Percentiles rank a stretch among this genome's conserved stretches.
Conservation (phyloP, 2,888 invertebrate species). For the Herminia tarsipennalis region DNA sequence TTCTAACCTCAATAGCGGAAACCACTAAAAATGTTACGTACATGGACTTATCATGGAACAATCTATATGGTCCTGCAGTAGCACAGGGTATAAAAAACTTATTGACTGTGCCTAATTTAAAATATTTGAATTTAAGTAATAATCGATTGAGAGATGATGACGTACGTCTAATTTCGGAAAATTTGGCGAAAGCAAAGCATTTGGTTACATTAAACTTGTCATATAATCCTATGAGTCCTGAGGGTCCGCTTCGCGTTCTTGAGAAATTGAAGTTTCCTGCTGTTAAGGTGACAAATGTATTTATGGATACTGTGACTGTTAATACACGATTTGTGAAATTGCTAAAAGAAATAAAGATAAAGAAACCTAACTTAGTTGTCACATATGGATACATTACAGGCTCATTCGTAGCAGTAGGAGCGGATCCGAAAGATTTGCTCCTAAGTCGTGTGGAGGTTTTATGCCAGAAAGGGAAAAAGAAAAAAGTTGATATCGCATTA, state of each 20-base stretch:
- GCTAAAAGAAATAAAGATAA: conserved; percentile 39
- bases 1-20: conserved; percentile 53
- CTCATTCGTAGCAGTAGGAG: conserved; percentile 34
- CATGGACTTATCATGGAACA: conserved; percentile 67
- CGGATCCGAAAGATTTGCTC: conserved; percentile 59
- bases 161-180: conserved; percentile 39
- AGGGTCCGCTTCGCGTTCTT: conserved; percentile 55
- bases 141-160: conserved; percentile 58
- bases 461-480: conserved; percentile 51
- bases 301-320: conserved; percentile 62
- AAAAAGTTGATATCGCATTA: conserved; percentile 56
- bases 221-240: conserved; percentile 59
- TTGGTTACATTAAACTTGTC: conserved; percentile 61
- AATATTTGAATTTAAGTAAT: conserved; percentile 57
- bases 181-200: conserved; percentile 52
- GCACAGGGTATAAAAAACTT: conserved; percentile 51
- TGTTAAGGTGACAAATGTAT: conserved; percentile 54
- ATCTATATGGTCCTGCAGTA: conserved; percentile 50
- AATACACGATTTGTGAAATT: conserved; percentile 47
- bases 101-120: conserved; percentile 49
- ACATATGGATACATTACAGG: conserved; percentile 55
- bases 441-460: conserved; percentile 62
- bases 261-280: conserved; percentile 43
- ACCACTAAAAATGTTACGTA: conserved; percentile 49
- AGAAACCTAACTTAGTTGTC: conserved; percentile 48